These are phyloP conservation scores for Rutpela maculata DNA, from an alignment of 2,888 invertebrate species.

Conservation along the genomic window DNA sequence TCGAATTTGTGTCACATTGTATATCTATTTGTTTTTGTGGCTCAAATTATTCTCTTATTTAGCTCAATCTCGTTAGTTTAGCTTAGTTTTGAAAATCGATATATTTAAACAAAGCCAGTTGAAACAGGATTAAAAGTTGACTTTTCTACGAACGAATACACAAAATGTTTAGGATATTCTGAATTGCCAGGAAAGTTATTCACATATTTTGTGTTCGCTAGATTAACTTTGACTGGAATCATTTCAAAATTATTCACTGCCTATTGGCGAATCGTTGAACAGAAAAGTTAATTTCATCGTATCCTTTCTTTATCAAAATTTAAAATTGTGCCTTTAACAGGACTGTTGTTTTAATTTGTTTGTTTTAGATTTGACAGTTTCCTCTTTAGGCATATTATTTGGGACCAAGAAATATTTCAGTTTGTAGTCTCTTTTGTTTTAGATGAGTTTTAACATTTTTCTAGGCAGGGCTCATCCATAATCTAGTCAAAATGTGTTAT, in stretches of 20 bases:
- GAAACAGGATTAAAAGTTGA: neutral
- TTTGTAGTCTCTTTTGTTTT: constrained; percentile 45
- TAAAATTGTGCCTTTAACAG: constrained; percentile 69
- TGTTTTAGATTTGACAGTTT: constrained; percentile 49
- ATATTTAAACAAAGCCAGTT: neutral
- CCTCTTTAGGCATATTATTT: constrained; percentile 66
- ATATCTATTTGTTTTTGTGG: constrained; percentile 10
- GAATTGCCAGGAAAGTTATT: neutral
- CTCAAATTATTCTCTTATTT: constrained; percentile 1
- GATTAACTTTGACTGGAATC: neutral
- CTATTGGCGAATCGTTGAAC: neutral
- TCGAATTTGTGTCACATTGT: constrained; percentile 10
- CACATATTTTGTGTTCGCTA: neutral
- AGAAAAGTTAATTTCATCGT: constrained; percentile 19
- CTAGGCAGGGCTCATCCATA: constrained; percentile 39
- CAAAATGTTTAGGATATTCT: constrained; percentile 11
- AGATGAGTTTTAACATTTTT: constrained; percentile 30
- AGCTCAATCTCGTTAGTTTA: constrained; percentile 1
- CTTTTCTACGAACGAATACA: neutral
- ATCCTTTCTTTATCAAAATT: constrained; percentile 54
- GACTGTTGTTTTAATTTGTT: constrained; percentile 59
- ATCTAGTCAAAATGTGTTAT: constrained; percentile 44
- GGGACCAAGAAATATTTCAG: constrained; percentile 66
- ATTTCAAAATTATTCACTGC: constrained; percentile 26
- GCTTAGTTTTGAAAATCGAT: neutral